phyloP scores from a whole-genome alignment of 2,113 vertebrate genomes.

The Cynoglossus semilaevis region DNA sequence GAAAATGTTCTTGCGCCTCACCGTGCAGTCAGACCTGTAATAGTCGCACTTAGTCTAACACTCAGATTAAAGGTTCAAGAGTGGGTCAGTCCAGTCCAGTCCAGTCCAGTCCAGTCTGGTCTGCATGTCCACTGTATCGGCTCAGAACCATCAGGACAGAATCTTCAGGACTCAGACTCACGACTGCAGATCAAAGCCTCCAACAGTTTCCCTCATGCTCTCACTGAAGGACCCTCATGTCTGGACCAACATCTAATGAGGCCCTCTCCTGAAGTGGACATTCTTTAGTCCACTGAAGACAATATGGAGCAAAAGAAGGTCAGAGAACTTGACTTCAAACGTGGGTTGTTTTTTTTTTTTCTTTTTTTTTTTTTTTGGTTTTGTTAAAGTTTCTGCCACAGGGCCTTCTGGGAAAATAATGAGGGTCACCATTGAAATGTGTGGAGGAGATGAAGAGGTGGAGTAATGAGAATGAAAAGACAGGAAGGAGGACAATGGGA shows the following conservation, averaged over 20 bases:
- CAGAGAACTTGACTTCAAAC: slow-evolving; percentile 30
- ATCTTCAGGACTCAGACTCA: slow-evolving; percentile 11
- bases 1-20: too few species aligned
- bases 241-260: slow-evolving; percentile 43
- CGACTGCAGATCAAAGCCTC: slow-evolving; percentile 17
- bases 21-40: too few species aligned
- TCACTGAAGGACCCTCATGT: slow-evolving; percentile 34
- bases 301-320: slow-evolving; percentile 10
- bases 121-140: too few species aligned
- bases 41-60: too few species aligned
- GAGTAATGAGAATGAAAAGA: slow-evolving; percentile 59
- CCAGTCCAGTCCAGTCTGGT: too few species aligned
- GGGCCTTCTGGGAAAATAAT: slow-evolving; percentile 37
- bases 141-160: too few species aligned
- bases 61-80: too few species aligned
- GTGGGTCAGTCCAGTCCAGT: too few species aligned
- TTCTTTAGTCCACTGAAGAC: slow-evolving; percentile 14
- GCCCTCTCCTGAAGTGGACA: slow-evolving; percentile 1
- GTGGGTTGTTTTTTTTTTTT: slow-evolving; percentile 13
- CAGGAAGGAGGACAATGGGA: slow-evolving; percentile 49
- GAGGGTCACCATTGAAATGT: slow-evolving; percentile 31
- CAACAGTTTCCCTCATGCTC: slow-evolving; percentile 19
- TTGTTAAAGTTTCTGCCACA: slow-evolving; percentile 21
- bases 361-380: slow-evolving; percentile 23
- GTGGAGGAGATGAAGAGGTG: slow-evolving; percentile 58